These are phyloP conservation scores for Philonicus albiceps DNA, from an alignment of 2,888 invertebrate genomes.

Conservation along the genomic window DNA sequence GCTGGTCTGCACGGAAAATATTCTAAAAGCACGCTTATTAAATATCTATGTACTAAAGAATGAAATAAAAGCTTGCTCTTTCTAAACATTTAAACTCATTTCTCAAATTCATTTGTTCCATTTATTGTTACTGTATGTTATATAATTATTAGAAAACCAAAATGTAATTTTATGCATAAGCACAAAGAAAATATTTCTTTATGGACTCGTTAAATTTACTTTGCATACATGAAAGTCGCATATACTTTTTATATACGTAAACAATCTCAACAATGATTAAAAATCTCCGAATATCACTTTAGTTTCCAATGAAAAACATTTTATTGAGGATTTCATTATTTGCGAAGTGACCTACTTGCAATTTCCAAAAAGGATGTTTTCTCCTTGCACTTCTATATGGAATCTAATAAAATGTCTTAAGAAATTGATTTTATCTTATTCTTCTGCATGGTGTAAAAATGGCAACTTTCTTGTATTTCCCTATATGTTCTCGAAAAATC, in stretches of 20 bases:
- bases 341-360: not conserved
- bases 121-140: too few species aligned
- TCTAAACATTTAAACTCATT: too few species aligned
- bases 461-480: not conserved
- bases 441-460: constrained; percentile 14
- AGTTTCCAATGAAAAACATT: not conserved
- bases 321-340: not conserved
- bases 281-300: not conserved
- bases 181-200: too few species aligned
- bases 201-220: too few species aligned
- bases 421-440: constrained; percentile 35
- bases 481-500: not conserved
- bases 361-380: not conserved
- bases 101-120: too few species aligned
- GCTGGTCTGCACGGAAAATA: too few species aligned
- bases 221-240: too few species aligned
- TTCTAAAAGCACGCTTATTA: too few species aligned
- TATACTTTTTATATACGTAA: not conserved
- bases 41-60: too few species aligned
- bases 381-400: not conserved
- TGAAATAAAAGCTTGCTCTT: too few species aligned
- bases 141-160: too few species aligned
- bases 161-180: too few species aligned
- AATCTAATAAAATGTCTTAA: constrained; percentile 8
- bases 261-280: not conserved